These are phyloP conservation scores for Cepaea hortensis DNA, from an alignment of 2,888 invertebrate genomes.

Conservation along the genomic window DNA sequence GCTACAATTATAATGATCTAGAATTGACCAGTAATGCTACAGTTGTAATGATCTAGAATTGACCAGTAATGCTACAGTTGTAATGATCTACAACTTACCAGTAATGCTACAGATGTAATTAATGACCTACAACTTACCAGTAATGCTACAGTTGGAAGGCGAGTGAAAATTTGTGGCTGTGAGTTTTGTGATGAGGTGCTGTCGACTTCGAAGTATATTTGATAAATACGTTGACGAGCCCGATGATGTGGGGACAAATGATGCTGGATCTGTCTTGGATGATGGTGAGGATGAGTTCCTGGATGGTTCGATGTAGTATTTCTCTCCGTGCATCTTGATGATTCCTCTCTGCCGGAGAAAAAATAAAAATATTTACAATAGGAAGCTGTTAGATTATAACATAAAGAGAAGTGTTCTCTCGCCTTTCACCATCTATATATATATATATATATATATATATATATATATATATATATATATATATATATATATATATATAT, in stretches of 20 bases:
- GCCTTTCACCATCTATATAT: too few relatives aligned
- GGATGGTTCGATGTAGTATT: conserved; percentile 52
- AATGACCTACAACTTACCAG: conserved; percentile 39
- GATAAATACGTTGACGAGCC: conserved; percentile 26
- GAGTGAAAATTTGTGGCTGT: conserved; percentile 44
- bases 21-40: too few relatives aligned
- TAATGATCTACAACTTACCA: conserved; percentile 9
- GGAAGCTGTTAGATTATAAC: background rate
- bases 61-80: too few relatives aligned
- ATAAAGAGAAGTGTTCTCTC: too few relatives aligned
- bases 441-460: too few relatives aligned
- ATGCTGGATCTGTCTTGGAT: background rate
- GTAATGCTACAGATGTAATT: too few relatives aligned
- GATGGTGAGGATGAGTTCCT: conserved; percentile 45
- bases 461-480: too few relatives aligned
- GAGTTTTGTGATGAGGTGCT: conserved; percentile 45
- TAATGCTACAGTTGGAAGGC: conserved; percentile 48
- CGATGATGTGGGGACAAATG: background rate
- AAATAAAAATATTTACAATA: background rate
- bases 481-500: too few relatives aligned
- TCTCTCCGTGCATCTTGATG: conserved; percentile 47
- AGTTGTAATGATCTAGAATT: too few relatives aligned
- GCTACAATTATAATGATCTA: too few relatives aligned
- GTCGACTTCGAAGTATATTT: conserved; percentile 20
- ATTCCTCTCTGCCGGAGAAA: conserved; percentile 50